phyloP scores from a whole-genome alignment of 2,113 vertebrate genomes.

The Hydrolagus affinis region DNA sequence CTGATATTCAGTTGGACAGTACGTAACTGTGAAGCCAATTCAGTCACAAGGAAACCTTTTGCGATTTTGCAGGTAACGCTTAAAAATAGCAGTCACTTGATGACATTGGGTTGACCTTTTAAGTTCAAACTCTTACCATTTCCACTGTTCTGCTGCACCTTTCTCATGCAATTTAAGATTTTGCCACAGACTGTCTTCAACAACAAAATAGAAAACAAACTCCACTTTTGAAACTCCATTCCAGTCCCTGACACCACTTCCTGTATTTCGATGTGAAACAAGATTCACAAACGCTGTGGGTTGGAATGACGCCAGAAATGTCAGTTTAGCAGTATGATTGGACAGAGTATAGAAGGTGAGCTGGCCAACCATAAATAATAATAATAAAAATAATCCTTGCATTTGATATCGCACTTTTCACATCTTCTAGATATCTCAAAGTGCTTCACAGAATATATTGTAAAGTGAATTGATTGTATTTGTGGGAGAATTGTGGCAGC shows the following conservation, averaged over 20 bases:
- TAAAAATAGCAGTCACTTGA: not conserved
- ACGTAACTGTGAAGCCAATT: too few species aligned
- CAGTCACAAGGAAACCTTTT: too few species aligned
- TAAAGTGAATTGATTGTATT: too few species aligned
- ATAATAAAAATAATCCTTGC: too few species aligned
- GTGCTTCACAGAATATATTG: too few species aligned
- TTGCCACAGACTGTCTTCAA: not conserved
- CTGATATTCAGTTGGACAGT: too few species aligned
- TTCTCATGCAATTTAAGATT: not conserved
- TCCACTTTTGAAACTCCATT: not conserved
- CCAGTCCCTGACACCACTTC: not conserved
- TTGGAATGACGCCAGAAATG: not conserved
- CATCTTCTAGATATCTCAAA: too few species aligned
- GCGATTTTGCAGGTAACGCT: too few species aligned
- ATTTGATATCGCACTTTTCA: too few species aligned
- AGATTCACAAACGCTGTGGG: not conserved
- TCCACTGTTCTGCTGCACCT: not conserved
- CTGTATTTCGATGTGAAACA: not conserved
- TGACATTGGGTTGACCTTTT: not conserved
- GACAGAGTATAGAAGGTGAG: not conserved
- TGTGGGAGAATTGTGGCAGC: too few species aligned
- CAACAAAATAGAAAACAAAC: slow-evolving; percentile 22
- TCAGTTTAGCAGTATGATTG: not conserved
- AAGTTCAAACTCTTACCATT: not conserved
- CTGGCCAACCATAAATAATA: not conserved